phyloP scores from a whole-genome alignment of 2,113 vertebrate species.

The Trogon melanurus region DNA sequence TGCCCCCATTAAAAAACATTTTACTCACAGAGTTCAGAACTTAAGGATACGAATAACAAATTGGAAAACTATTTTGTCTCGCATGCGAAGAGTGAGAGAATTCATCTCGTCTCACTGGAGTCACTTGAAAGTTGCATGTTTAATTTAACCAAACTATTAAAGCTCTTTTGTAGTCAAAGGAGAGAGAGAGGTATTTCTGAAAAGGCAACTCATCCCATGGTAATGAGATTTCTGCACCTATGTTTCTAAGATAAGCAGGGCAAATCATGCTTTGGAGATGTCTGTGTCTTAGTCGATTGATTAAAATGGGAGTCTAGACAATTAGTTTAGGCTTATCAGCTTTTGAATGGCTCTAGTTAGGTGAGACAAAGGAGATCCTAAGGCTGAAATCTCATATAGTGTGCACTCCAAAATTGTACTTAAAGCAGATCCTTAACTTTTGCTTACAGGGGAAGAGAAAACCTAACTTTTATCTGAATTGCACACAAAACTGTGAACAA shows the following conservation, averaged over 20 bases:
- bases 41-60: background rate
- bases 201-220: background rate
- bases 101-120: background rate
- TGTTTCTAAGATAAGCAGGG: slow-evolving; percentile 42
- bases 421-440: background rate
- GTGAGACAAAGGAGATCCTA: background rate
- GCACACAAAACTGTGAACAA: background rate
- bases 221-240: slow-evolving; percentile 34
- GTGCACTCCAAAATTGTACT: background rate
- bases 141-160: background rate
- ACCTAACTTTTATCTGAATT: background rate
- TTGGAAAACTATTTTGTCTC: background rate
- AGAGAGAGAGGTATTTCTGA: background rate
- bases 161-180: background rate
- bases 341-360: slow-evolving; percentile 2
- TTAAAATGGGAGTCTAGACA: slow-evolving; percentile 14
- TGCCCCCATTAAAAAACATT: background rate
- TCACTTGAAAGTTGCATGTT: background rate
- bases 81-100: background rate
- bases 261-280: slow-evolving; percentile 6
- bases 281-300: background rate
- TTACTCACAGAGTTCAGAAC: background rate
- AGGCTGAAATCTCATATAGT: background rate
- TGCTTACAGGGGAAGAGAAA: background rate
- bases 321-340: slow-evolving; percentile 46